phyloP scores from a whole-genome alignment of 2,113 vertebrate species.

The Pteropus alecto region DNA sequence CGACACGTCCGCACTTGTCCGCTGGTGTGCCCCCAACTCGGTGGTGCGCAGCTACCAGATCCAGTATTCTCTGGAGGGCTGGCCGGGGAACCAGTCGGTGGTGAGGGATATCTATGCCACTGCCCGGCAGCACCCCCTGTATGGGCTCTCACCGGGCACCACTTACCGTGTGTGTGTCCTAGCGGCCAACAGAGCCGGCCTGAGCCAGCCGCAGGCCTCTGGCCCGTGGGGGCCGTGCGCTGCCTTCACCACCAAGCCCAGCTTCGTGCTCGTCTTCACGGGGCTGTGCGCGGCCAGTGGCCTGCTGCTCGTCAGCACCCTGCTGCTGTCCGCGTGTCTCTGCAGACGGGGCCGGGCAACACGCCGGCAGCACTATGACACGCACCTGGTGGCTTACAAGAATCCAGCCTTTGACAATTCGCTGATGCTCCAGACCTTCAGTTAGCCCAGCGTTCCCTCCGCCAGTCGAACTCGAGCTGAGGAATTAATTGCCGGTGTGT shows the following conservation, averaged over 20 bases:
- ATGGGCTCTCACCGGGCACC: conserved; percentile 78
- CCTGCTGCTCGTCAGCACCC: conserved; percentile 78
- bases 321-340: conserved; percentile 79
- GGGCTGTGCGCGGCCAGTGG: conserved; percentile 73
- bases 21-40: conserved; percentile 87
- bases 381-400: conserved; percentile 83
- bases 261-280: conserved; percentile 74
- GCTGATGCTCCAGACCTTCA: conserved; percentile 57
- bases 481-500: too few species aligned
- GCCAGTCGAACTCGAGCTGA: not conserved
- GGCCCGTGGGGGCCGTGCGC: conserved; percentile 61
- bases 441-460: conserved; percentile 13
- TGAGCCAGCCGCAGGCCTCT: conserved; percentile 63
- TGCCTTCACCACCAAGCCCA: conserved; percentile 81
- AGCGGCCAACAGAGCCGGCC: conserved; percentile 82
- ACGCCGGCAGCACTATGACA: conserved; percentile 64
- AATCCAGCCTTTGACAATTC: conserved; percentile 85
- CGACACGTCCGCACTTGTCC: conserved; percentile 82
- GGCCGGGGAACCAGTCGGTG: conserved; percentile 35
- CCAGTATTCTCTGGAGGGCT: conserved; percentile 58
- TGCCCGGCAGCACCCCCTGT: conserved; percentile 80
- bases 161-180: conserved; percentile 83
- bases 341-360: conserved; percentile 68
- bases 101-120: conserved; percentile 79
- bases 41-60: conserved; percentile 83